Conservation (phyloP, 2,888 invertebrate genomes). For the Dioctria rufipes region DNA sequence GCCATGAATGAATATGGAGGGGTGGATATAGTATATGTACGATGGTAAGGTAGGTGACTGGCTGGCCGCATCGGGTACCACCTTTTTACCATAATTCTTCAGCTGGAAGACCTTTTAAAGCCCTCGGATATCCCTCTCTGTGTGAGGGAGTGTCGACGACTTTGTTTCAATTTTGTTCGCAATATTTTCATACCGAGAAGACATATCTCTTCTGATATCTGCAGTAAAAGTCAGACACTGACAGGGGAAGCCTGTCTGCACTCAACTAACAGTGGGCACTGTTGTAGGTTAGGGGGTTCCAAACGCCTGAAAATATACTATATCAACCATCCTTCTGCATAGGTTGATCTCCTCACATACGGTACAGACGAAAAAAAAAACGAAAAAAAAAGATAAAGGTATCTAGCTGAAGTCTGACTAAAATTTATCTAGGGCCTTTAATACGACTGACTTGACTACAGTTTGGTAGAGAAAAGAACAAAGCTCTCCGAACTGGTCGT, state of each 20-base stretch:
- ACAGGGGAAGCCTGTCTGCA: neutral
- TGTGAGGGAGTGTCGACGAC: constrained; percentile 15
- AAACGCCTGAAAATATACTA: neutral
- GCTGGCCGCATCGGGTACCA: neutral
- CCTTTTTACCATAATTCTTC: constrained; percentile 7
- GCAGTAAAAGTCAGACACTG: neutral
- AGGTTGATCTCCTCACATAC: neutral
- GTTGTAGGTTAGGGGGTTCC: neutral
- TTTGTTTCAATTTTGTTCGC: constrained; percentile 52
- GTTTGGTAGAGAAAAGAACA: neutral
- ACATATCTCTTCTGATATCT: constrained; percentile 22
- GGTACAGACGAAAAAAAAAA: constrained; percentile 20
- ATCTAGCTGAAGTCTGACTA: constrained; percentile 24
- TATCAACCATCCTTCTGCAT: neutral
- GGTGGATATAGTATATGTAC: neutral
- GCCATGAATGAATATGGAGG: neutral
- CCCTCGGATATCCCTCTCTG: neutral
- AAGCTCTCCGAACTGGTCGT: neutral
- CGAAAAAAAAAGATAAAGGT: constrained; percentile 37
- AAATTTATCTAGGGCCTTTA: constrained; percentile 37
- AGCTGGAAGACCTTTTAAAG: constrained; percentile 17
- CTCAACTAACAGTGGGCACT: constrained; percentile 7
- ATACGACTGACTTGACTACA: neutral
- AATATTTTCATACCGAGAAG: constrained; percentile 42
- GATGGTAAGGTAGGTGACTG: neutral